Percentiles rank a stretch among this genome's conserved stretches.
Evolutionary conservation across 2,888 invertebrate species (phyloP).

Genomic region (Epsilonema sp.): DNA sequence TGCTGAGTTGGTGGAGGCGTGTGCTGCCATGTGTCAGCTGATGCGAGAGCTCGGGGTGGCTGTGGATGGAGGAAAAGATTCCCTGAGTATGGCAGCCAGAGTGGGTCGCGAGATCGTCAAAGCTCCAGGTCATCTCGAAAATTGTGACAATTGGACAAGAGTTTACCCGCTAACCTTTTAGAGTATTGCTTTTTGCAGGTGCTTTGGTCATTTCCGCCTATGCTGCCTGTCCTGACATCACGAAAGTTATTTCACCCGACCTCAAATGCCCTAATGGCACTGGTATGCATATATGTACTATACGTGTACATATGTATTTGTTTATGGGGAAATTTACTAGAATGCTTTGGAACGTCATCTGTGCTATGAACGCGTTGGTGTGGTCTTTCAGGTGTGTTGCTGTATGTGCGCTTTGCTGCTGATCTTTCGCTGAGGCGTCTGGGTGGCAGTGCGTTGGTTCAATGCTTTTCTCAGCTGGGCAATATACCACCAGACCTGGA

Average conservation of each 20-base stretch:
- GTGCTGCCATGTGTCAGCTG: constrained; percentile 61
- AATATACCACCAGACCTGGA: constrained; percentile 59
- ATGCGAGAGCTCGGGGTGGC: constrained; percentile 66
- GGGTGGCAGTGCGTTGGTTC: constrained; percentile 79
- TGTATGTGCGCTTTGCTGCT: constrained; percentile 56
- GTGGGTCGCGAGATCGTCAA: constrained; percentile 45
- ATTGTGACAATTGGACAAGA: too few relatives aligned
- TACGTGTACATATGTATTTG: neutral
- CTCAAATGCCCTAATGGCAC: constrained; percentile 44
- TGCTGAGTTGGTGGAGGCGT: constrained; percentile 62
- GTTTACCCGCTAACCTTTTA: neutral
- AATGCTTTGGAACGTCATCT: neutral
- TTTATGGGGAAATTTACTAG: neutral
- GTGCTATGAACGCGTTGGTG: neutral
- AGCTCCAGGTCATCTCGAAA: constrained; percentile 37
- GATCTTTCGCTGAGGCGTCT: constrained; percentile 40
- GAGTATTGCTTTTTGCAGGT: constrained; percentile 40
- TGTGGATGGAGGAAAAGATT: constrained; percentile 90
- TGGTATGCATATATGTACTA: constrained; percentile 18
- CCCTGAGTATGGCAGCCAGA: constrained; percentile 83
- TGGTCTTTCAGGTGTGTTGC: constrained; percentile 39
- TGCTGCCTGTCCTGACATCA: constrained; percentile 77
- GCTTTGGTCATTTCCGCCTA: constrained; percentile 87
- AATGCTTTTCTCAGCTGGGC: constrained; percentile 66
- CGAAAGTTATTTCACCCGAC: constrained; percentile 65